phyloP scores from a whole-genome alignment of 2,797 vertebrate genomes.

The Ptychadena robeensis region DNA sequence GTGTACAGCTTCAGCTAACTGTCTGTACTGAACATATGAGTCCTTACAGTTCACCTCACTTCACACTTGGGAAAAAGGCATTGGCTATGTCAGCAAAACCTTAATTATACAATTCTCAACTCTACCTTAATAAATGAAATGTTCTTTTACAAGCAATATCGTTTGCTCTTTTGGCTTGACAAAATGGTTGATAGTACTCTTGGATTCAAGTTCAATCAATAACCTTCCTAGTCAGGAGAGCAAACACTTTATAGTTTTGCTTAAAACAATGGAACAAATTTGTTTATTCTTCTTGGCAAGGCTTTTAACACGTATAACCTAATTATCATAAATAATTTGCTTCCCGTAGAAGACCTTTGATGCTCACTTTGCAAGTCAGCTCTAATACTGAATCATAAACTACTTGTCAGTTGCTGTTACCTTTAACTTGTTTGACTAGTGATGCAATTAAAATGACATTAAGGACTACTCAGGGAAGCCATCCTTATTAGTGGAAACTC shows the following conservation, averaged over 20 bases:
- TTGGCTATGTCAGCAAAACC: background rate
- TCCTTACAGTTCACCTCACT: background rate
- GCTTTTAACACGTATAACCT: slow-evolving; percentile 68
- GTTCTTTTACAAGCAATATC: background rate
- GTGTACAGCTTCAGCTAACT: too few species aligned
- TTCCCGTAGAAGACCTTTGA: slow-evolving; percentile 58
- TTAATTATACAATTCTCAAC: background rate
- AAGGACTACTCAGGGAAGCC: background rate
- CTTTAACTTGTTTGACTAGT: slow-evolving; percentile 1
- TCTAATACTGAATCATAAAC: slow-evolving; percentile 5
- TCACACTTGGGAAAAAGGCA: background rate
- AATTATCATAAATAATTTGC: slow-evolving; percentile 72
- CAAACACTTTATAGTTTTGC: slow-evolving; percentile 71
- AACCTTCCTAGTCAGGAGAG: slow-evolving; percentile 71
- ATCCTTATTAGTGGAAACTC: too few species aligned
- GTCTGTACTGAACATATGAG: too few species aligned
- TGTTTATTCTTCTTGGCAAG: slow-evolving; percentile 73
- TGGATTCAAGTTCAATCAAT: slow-evolving; percentile 73
- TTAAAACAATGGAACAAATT: slow-evolving; percentile 73
- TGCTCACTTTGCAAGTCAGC: slow-evolving; percentile 47
- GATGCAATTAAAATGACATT: background rate
- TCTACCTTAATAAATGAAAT: slow-evolving; percentile 11
- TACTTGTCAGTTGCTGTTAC: slow-evolving; percentile 14
- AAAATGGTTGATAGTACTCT: slow-evolving; percentile 68
- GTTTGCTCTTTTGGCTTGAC: slow-evolving; percentile 57